Conservation (phyloP, 2,888 invertebrate species). For the Zygaena filipendulae region DNA sequence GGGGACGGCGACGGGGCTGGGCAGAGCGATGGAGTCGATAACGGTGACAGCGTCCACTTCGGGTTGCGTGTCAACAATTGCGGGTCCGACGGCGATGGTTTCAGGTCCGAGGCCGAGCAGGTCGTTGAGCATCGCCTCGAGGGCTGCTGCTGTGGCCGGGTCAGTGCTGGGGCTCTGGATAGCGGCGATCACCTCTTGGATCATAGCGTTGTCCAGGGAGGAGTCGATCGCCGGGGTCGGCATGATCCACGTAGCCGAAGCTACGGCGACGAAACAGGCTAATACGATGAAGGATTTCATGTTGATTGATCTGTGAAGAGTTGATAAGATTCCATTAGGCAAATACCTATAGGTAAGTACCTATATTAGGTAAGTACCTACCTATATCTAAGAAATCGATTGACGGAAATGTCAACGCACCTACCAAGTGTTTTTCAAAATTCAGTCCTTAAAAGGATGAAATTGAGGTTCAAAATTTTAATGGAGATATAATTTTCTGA, state of each 20-base stretch:
- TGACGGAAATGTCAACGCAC: too few relatives aligned
- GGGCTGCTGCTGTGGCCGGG: conserved; percentile 23
- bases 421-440: too few relatives aligned
- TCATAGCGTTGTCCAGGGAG: conserved; percentile 11
- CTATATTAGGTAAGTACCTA: too few relatives aligned
- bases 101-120: conserved; percentile 15
- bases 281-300: conserved; percentile 45
- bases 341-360: neutral
- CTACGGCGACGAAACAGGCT: conserved; percentile 29
- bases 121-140: conserved; percentile 20
- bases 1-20: conserved; percentile 10
- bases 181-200: conserved; percentile 20
- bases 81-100: conserved; percentile 9
- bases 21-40: conserved; percentile 12
- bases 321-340: neutral
- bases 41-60: conserved; percentile 14
- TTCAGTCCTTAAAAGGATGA: too few relatives aligned
- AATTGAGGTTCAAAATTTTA: too few relatives aligned
- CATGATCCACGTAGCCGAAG: conserved; percentile 12
- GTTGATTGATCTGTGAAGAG: conserved; percentile 23
- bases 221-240: conserved; percentile 13
- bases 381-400: too few relatives aligned
- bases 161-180: conserved; percentile 27
- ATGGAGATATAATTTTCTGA: too few relatives aligned
- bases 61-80: conserved; percentile 7